Evolutionary conservation across 2,888 invertebrate species (phyloP).

Genomic region (Andrena dorsata): DNA sequence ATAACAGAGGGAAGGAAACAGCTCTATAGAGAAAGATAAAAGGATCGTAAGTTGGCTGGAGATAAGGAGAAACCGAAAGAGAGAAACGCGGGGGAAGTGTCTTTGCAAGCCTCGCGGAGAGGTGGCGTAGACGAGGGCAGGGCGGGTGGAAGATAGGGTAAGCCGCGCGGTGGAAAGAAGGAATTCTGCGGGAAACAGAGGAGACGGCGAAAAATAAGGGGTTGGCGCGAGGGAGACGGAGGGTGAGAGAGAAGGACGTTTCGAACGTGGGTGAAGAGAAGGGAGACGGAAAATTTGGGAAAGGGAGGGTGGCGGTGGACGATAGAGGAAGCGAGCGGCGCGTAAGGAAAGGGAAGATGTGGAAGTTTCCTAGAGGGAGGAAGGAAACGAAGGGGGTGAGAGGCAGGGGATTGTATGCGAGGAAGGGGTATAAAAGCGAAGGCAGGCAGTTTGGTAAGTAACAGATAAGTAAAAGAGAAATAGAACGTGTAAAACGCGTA

Average conservation of each 20-base stretch:
- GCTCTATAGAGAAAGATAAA: slow-evolving; percentile 41
- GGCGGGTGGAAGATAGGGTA: background rate
- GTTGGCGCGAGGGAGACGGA: background rate
- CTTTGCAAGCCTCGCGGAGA: background rate
- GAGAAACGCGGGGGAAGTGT: background rate
- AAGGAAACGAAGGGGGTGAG: slow-evolving; percentile 9
- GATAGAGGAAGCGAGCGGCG: background rate
- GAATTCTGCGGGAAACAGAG: background rate
- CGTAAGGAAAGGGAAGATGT: background rate
- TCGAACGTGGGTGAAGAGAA: background rate
- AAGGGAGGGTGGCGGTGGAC: slow-evolving; percentile 38
- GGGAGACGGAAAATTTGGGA: background rate
- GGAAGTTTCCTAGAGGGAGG: background rate
- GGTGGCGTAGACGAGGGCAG: slow-evolving; percentile 1
- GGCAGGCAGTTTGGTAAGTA: slow-evolving; percentile 9
- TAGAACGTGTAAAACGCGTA: slow-evolving; percentile 7
- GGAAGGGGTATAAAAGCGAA: slow-evolving; percentile 8
- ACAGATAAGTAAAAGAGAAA: background rate
- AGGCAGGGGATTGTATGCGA: slow-evolving; percentile 1
- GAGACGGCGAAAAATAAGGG: background rate
- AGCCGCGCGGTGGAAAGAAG: background rate
- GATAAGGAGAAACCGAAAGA: slow-evolving; percentile 11
- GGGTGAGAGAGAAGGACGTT: background rate
- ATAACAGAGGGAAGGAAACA: slow-evolving; percentile 1
- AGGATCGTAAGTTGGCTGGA: slow-evolving; percentile 30